These are phyloP conservation scores for Danio kyathit DNA, from an alignment of 2,797 vertebrate species.

Conservation along the genomic window DNA sequence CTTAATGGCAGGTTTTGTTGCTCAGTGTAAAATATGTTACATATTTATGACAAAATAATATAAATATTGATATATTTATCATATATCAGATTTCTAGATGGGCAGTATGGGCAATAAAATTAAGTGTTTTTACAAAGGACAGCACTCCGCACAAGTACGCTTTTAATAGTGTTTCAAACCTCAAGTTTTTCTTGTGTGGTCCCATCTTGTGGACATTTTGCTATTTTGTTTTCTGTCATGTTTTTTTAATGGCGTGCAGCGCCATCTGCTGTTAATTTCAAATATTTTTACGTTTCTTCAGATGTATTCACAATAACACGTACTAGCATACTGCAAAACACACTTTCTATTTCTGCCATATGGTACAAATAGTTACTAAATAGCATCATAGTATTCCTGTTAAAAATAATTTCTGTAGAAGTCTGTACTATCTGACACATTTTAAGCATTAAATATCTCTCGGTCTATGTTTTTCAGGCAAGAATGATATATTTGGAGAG, in stretches of 20 bases:
- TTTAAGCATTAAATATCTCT: neutral
- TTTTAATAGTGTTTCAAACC: no score
- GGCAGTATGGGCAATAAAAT: no score
- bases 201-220: constrained; percentile 18
- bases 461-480: constrained; percentile 73
- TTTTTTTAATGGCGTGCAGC: neutral
- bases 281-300: neutral
- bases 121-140: no score
- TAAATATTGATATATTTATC: no score
- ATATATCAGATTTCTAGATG: no score
- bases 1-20: no score
- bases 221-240: neutral
- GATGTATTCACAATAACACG: neutral
- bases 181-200: neutral
- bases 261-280: constrained; percentile 20
- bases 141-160: neutral
- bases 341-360: neutral
- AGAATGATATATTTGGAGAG: constrained; percentile 93
- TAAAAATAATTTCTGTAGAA: neutral
- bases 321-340: neutral
- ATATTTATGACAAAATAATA: no score
- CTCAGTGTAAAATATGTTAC: no score
- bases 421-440: neutral
- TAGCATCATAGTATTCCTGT: neutral
- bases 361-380: neutral